phyloP scores from a whole-genome alignment of 64 coral and sea anemone genomes.

The Stichodactyla helianthus region DNA sequence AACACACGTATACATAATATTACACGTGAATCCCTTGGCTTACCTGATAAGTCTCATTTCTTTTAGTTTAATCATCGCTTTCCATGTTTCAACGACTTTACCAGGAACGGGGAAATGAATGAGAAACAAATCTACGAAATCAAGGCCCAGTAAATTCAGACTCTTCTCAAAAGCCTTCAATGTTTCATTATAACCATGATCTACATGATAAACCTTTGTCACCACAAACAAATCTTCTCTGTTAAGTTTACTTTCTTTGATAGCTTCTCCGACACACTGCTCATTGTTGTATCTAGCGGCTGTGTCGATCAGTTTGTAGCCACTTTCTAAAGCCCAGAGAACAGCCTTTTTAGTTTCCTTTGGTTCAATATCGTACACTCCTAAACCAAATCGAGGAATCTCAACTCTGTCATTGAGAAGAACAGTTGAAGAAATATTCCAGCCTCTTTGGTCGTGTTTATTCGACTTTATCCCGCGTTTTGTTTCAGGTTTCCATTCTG shows the following conservation, averaged over 20 bases:
- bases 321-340: slow-evolving; percentile 80
- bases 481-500: background rate
- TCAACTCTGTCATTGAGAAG: slow-evolving; percentile 74
- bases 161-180: slow-evolving; percentile 67
- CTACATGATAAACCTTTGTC: slow-evolving; percentile 87
- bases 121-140: slow-evolving; percentile 92
- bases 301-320: slow-evolving; percentile 90
- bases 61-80: slow-evolving; percentile 85
- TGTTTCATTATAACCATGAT: slow-evolving; percentile 86
- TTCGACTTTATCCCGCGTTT: background rate
- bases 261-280: slow-evolving; percentile 76
- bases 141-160: slow-evolving; percentile 58
- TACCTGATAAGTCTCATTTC: slow-evolving; percentile 77
- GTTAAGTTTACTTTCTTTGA: slow-evolving; percentile 57
- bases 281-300: slow-evolving; percentile 88
- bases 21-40: background rate
- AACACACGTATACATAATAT: no score
- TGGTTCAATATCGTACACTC: slow-evolving; percentile 60
- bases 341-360: slow-evolving; percentile 72
- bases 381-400: slow-evolving; percentile 87
- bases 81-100: slow-evolving; percentile 75
- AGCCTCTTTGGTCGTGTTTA: background rate
- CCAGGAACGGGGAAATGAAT: slow-evolving; percentile 84
- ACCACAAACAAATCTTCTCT: slow-evolving; percentile 80
- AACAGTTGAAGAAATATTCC: slow-evolving; percentile 37